Evolutionary conservation across 2,888 invertebrate genomes (phyloP), one percentile per base, ranked within the genome.

Genomic region (Hirtodrosophila trivittata): DNA sequence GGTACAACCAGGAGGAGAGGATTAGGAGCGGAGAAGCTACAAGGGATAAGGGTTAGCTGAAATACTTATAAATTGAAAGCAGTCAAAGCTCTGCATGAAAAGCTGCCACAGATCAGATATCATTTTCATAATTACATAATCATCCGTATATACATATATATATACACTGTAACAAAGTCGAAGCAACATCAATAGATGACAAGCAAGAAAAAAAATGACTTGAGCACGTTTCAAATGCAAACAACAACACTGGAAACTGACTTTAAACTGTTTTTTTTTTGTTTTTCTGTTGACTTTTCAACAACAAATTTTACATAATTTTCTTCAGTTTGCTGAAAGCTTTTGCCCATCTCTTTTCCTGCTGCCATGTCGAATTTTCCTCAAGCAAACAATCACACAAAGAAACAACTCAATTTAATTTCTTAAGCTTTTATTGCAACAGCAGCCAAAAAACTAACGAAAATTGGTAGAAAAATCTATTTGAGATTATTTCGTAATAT

Each of bases 401-500:
- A 62, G 51, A 66, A 65, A 74, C 74, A 76, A 77, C 75, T 82
- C 81, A 87, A 82, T 82, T 87, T 72, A 51, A 64, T 84, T 66
- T 84, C 56, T 56, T 62, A 21, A 54, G 43, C 49, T 55, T 59
- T 56, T 49, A 55, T 58, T 67, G 64, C 66, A 66, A 52, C 33
- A 49, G 30, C 51, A 60, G 60, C 50, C 18, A 21, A 21, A 21
- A 49, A 2, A 26, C 21, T 47, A 39, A 39, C 12, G 39, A 21
- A 42, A 58, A 47, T 46, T 45, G n/a, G n/a, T 47, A 30, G 47
- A 70, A 55, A 59, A 66, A 70, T 58, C 58, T 65, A 81, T 68
- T 57, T 66, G 64, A 54, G 67, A 87, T 77, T 52, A 85, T 85
- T 87, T 82, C 72, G 66, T 85, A 82, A 82, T 69, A 85, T 85